A percentile compares a stretch with the other conserved stretches of the same genome.
Conservation (phyloP, 2,113 vertebrate species). For the Eira barbara region DNA sequence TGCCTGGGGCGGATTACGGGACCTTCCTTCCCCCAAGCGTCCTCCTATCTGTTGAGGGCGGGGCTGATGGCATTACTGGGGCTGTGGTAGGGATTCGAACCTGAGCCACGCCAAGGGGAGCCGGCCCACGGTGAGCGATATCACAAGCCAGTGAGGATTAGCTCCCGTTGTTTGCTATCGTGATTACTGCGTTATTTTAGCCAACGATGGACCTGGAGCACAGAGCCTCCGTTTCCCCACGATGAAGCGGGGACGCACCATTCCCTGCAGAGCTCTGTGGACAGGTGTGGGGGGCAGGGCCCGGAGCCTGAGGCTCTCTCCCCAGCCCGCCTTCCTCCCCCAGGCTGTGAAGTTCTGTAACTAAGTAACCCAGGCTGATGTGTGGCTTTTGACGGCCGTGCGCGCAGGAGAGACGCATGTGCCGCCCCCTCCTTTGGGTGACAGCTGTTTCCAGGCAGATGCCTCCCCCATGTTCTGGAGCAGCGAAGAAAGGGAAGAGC, state of each 20-base stretch:
- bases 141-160: rapidly evolving
- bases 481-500: constrained; percentile 17
- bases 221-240: neutral
- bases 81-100: neutral
- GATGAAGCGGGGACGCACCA: rapidly evolving
- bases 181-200: rapidly evolving
- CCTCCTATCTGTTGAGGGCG: neutral
- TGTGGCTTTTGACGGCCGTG: neutral
- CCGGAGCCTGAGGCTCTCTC: neutral
- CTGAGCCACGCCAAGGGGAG: neutral
- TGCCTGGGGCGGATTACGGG: neutral
- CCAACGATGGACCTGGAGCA: neutral
- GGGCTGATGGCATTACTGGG: rapidly evolving
- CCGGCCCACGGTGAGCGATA: rapidly evolving
- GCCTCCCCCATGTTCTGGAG: constrained; percentile 59
- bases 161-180: neutral
- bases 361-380: constrained; percentile 61
- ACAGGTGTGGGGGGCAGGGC: neutral
- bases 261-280: neutral
- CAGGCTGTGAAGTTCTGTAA: neutral
- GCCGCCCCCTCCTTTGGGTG: constrained; percentile 49
- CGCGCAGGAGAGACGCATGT: neutral
- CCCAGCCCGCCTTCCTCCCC: too few species aligned
- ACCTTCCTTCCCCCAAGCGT: neutral
- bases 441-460: constrained; percentile 69